phyloP scores from a whole-genome alignment of 1,140 invertebrate species.

The Lepidurus arcticus region DNA sequence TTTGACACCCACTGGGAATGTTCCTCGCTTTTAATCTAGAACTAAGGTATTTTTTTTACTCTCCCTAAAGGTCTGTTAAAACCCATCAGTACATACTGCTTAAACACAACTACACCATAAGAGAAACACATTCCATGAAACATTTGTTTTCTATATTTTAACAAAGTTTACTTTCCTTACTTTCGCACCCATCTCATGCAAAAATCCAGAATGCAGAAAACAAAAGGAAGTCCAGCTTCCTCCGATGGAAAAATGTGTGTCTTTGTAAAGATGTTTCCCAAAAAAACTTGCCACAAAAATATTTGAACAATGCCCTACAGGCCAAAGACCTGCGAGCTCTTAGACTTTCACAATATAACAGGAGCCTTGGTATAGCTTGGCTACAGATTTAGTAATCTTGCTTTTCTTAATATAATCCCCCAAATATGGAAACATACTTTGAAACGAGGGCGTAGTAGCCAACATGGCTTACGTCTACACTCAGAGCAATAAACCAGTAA shows the following conservation, averaged over 20 bases:
- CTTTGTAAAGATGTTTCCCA: neutral
- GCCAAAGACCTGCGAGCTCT: neutral
- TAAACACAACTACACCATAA: neutral
- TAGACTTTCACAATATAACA: constrained; percentile 9
- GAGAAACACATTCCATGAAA: neutral
- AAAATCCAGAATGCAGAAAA: neutral
- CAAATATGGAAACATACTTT: neutral
- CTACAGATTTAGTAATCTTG: constrained; percentile 3
- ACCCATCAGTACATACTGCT: neutral
- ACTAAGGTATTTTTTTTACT: neutral
- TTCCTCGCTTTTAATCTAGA: neutral
- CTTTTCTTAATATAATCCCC: neutral
- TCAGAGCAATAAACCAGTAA: constrained; percentile 1
- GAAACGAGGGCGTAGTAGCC: constrained; percentile 23
- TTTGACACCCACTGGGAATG: constrained; percentile 5
- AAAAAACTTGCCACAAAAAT: neutral
- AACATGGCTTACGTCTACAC: constrained; percentile 30
- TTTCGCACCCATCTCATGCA: neutral
- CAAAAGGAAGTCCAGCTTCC: constrained; percentile 18
- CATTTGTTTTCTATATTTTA: too few relatives aligned
- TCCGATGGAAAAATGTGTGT: neutral
- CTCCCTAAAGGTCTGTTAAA: neutral
- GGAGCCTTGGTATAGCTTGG: constrained; percentile 10
- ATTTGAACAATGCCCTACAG: constrained; percentile 10
- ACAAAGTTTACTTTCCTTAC: neutral